Percentiles rank a stretch among this genome's conserved stretches.
phyloP scores from a whole-genome alignment of 2,113 vertebrate genomes.

The Shinisaurus crocodilurus region DNA sequence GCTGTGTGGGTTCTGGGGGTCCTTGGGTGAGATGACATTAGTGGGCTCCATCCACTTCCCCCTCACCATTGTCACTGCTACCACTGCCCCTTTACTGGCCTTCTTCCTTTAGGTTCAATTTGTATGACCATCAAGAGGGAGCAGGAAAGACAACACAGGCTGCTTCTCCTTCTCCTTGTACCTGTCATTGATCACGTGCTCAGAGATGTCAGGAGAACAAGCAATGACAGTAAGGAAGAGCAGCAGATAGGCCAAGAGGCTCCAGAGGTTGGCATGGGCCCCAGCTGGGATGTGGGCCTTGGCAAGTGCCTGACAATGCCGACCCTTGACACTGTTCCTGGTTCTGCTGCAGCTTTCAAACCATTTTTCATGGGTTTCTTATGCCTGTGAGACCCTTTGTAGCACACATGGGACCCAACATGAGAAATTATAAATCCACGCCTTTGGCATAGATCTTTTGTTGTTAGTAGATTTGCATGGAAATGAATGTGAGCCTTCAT shows the following conservation, averaged over 20 bases:
- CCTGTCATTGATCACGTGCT: background rate
- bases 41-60: too few relatives aligned
- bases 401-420: constrained; percentile 52
- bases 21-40: background rate
- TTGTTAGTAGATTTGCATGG: constrained; percentile 40
- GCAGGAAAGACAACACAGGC: background rate
- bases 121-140: background rate
- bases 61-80: too few relatives aligned
- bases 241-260: background rate
- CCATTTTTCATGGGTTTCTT: constrained; percentile 17
- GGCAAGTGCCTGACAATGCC: background rate
- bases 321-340: background rate
- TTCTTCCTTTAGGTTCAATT: background rate
- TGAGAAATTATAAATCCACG: constrained; percentile 63
- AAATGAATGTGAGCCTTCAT: constrained; percentile 18
- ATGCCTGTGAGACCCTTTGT: constrained; percentile 16
- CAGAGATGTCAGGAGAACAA: background rate
- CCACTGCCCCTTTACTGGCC: background rate
- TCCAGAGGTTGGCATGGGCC: background rate
- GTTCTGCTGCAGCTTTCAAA: background rate
- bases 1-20: background rate
- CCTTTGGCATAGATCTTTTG: constrained; percentile 24
- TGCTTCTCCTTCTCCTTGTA: background rate
- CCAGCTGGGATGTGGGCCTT: background rate
- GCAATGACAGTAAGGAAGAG: background rate